These are phyloP conservation scores for Hymenochirus boettgeri DNA, from an alignment of 2,113 vertebrate species.

Conservation along the genomic window DNA sequence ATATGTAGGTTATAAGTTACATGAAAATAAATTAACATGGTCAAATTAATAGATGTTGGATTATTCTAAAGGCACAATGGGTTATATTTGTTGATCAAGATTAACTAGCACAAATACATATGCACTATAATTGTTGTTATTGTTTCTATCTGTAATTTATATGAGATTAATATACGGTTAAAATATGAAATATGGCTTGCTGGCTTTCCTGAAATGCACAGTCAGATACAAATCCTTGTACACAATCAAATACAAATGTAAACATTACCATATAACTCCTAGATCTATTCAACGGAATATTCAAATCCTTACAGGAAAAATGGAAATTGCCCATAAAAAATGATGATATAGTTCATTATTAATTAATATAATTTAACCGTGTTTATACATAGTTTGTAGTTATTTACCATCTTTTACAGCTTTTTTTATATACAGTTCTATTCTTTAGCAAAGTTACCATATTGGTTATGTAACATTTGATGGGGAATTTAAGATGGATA, in stretches of 20 bases:
- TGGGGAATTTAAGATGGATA: no score
- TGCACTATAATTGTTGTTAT: background rate
- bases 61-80: background rate
- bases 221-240: background rate
- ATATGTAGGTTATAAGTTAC: no score
- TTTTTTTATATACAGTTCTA: no score
- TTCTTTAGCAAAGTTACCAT: no score
- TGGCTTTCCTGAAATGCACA: background rate
- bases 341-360: no score
- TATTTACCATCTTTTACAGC: no score
- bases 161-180: background rate
- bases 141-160: background rate
- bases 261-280: background rate
- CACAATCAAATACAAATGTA: background rate
- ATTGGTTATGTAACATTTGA: no score
- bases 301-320: background rate
- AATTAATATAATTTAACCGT: no score
- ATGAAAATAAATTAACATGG: no score
- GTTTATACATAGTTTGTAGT: no score
- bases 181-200: slow-evolving; percentile 8
- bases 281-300: slow-evolving; percentile 37
- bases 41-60: no score
- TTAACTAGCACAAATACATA: background rate
- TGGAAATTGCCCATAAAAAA: no score
- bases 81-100: slow-evolving; percentile 29